Conservation (phyloP, 2,797 vertebrate species). For the Poeciliopsis gracilis region DNA sequence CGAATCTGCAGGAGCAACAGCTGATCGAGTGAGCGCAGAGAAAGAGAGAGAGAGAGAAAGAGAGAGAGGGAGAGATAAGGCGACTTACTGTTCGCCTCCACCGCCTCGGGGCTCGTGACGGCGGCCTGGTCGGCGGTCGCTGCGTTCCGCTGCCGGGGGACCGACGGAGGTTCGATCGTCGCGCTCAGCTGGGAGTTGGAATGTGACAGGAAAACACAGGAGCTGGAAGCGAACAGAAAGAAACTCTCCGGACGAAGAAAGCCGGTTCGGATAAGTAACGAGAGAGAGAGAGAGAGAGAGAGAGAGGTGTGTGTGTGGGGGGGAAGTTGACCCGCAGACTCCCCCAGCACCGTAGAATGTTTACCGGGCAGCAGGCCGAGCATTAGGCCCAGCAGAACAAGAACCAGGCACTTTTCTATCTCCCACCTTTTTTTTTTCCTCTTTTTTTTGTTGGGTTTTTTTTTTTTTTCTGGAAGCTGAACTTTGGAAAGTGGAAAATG, state of each 20-base stretch:
- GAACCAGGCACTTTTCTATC: conserved; percentile 70
- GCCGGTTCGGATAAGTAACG: conserved; percentile 65
- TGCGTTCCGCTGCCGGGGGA: conserved; percentile 54
- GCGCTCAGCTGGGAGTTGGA: conserved; percentile 34
- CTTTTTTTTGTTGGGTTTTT: conserved; percentile 45
- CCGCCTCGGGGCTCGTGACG: conserved; percentile 42
- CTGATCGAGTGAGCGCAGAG: conserved; percentile 70
- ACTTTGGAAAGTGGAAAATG: conserved; percentile 85
- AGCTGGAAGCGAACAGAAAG: conserved; percentile 43
- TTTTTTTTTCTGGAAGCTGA: conserved; percentile 70
- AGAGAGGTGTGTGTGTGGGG: too few relatives aligned
- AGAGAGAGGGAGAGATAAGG: conserved; percentile 46
- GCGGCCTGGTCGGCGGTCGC: conserved; percentile 40
- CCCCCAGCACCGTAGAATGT: conserved; percentile 46
- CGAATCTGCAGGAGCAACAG: conserved; percentile 69
- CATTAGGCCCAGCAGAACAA: conserved; percentile 73
- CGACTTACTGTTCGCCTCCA: conserved; percentile 70
- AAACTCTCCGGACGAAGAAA: conserved; percentile 58
- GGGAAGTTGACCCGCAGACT: conserved; percentile 50
- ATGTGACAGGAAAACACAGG: conserved; percentile 27
- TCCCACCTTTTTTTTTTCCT: conserved; percentile 62
- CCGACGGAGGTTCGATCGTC: not conserved
- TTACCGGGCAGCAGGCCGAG: conserved; percentile 73
- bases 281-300: not conserved
- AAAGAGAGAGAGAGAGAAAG: conserved; percentile 36